phyloP scores from a whole-genome alignment of 2,797 vertebrate genomes.

The Coreius guichenoti region DNA sequence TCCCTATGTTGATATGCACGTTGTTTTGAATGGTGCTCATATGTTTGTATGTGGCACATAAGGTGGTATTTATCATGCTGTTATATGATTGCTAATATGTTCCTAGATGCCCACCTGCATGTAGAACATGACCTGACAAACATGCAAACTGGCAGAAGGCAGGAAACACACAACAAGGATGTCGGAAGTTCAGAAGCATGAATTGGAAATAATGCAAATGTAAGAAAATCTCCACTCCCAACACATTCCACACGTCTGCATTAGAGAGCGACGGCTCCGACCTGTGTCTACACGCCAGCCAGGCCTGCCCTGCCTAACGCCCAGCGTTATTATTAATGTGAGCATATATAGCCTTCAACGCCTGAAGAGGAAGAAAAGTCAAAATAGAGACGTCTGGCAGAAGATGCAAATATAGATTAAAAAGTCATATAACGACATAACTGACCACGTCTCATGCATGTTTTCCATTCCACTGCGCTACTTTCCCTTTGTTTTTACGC shows the following conservation, averaged over 20 bases:
- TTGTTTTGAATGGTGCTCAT: background rate
- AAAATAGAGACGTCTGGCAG: background rate
- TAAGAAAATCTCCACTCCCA: constrained; percentile 45
- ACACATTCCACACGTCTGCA: constrained; percentile 5
- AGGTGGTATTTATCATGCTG: no score
- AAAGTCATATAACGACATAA: no score
- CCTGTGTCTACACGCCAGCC: background rate
- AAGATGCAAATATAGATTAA: background rate
- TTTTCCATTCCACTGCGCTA: no score
- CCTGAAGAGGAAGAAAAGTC: background rate
- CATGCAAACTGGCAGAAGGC: background rate
- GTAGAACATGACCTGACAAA: background rate
- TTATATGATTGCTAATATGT: background rate
- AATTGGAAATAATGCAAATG: constrained; percentile 57
- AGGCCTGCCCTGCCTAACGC: background rate
- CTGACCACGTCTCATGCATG: no score
- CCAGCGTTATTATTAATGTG: background rate
- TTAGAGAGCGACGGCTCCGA: background rate
- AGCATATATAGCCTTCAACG: background rate
- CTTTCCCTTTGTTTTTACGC: no score
- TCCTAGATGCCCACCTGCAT: background rate
- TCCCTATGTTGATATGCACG: background rate
- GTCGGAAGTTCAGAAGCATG: background rate
- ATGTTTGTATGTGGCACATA: background rate
- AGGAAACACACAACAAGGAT: background rate